Evolutionary conservation across 1,140 invertebrate genomes (phyloP).

Genomic region (Tetramorium simillimum): DNA sequence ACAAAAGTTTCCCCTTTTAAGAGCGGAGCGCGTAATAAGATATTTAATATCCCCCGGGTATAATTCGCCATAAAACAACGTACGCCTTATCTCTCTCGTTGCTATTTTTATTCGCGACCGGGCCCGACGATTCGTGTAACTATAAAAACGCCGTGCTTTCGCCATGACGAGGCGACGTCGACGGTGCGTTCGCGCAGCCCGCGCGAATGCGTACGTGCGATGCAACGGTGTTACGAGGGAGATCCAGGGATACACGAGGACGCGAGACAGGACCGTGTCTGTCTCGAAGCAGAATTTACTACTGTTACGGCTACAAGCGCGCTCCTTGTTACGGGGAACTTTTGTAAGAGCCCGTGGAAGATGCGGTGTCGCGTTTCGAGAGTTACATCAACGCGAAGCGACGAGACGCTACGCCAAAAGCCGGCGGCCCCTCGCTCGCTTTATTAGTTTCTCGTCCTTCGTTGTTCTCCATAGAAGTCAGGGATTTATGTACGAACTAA

Average conservation of each 20-base stretch:
- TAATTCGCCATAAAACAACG: constrained; percentile 61
- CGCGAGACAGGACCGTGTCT: constrained; percentile 53
- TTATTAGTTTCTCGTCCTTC: constrained; percentile 43
- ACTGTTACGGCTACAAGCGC: constrained; percentile 58
- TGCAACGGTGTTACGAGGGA: constrained; percentile 3
- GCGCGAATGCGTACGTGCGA: constrained; percentile 8
- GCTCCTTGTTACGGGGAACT: constrained; percentile 54
- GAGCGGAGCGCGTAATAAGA: constrained; percentile 55
- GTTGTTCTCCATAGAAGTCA: constrained; percentile 14
- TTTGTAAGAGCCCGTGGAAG: constrained; percentile 56
- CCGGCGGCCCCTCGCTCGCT: constrained; percentile 2
- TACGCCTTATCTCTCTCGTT: constrained; percentile 49
- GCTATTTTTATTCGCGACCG: constrained; percentile 55
- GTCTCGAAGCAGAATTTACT: constrained; percentile 59
- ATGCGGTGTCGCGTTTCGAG: constrained; percentile 57
- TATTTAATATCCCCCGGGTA: constrained; percentile 62
- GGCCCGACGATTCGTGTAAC: constrained; percentile 53
- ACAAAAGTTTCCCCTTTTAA: constrained; percentile 59
- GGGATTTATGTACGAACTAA: background rate
- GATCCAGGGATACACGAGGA: constrained; percentile 25
- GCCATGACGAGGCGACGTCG: background rate
- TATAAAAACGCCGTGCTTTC: constrained; percentile 54
- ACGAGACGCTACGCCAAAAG: constrained; percentile 36
- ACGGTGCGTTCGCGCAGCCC: background rate
- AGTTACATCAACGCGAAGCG: constrained; percentile 25